Base-by-base conservation (phyloP, 2,797 vertebrate genomes). In the Anableps anableps region DNA sequence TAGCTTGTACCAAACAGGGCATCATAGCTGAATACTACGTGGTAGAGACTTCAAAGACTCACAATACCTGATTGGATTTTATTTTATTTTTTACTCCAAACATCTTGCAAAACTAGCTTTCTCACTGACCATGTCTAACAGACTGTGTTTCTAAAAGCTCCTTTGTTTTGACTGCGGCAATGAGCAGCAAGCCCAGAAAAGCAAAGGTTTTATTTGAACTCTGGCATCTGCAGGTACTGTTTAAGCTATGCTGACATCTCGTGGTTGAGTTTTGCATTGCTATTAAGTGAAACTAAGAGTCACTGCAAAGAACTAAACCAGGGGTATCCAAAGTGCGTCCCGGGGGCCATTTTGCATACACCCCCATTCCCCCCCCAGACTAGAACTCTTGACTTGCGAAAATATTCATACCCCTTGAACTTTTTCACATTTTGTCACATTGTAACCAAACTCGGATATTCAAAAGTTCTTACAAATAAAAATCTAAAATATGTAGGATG, bases 241-340 rank as follows among this genome's bases (percentile, higher is more conserved):
- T 91, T 81, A 83, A 76, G 66, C 77, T 21, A 83, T 92, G 83
- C 86, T 82, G 0, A 89, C 91, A 88, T 34, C 89, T 92, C 85
- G 87, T 92, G 93, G 88, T 53, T 0, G 29, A 5, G 41, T 34
- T 41, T 1, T 73, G 60, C 36, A 79, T 16, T 86, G 58, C 6
- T 14, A 16, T 29, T 64, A 53, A 41, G 19, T 26, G 11, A 38
- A 23, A 19, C 7, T 6, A 10, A 43, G n/a, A 55, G n/a, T n/a
- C n/a, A n/a, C n/a, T n/a, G n/a, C n/a, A n/a, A n/a, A n/a, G n/a
- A n/a, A n/a, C n/a, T n/a, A n/a, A n/a, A n/a, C n/a, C n/a, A n/a
- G n/a, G n/a, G n/a, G n/a, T n/a, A n/a, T n/a, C n/a, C n/a, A n/a
- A n/a, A n/a, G n/a, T n/a, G n/a, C n/a, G n/a, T n/a, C n/a, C n/a